Evolutionary conservation across 2,113 vertebrate genomes (phyloP), one percentile per base, ranked within the genome.

Genomic region (Gallinago media): DNA sequence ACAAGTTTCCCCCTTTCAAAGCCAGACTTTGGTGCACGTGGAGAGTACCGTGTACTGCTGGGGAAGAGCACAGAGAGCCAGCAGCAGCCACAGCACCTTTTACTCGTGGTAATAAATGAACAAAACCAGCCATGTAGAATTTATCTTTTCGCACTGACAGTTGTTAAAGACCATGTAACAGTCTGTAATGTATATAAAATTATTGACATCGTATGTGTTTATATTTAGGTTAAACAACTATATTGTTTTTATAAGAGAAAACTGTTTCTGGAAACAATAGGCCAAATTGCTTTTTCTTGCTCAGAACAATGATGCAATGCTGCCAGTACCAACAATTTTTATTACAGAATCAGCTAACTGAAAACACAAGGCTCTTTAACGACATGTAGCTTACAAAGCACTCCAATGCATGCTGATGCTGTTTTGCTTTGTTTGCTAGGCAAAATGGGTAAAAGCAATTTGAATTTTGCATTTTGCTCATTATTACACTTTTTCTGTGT

Each of bases 201-300:
- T 91, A 94, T 89, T 90, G 55, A 47, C 72, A 91, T 81, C 76
- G 32, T 87, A 72, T 93, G 79, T 93, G 92, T 94, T 96, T 96
- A 84, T 96, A 94, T 95, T 96, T 96, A 93, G 79, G 76, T 94
- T 94, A 93, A 95, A 78, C 75, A 94, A 72, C 44, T 47, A 46
- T 75, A 93, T 94, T 81, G 72, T 86, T 95, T 94, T 87, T 92
- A 91, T 75, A 85, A 78, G 63, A 72, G 88, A 96, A 96, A 94
- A 95, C 73, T 78, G 36, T 94, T 93, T 94, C 88, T 96, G 91
- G 83, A 95, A 97, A 95, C 94, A 97, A 96, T 94, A 96, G 94
- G 27, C 61, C 59, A 92, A 93, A 94, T 84, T 86, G 80, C 44
- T 93, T 96, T 94, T 94, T 79, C 83, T 95, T 86, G 38, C 82